Base-by-base conservation (phyloP, 2,797 vertebrate genomes). In the Cossypha heuglini region DNA sequence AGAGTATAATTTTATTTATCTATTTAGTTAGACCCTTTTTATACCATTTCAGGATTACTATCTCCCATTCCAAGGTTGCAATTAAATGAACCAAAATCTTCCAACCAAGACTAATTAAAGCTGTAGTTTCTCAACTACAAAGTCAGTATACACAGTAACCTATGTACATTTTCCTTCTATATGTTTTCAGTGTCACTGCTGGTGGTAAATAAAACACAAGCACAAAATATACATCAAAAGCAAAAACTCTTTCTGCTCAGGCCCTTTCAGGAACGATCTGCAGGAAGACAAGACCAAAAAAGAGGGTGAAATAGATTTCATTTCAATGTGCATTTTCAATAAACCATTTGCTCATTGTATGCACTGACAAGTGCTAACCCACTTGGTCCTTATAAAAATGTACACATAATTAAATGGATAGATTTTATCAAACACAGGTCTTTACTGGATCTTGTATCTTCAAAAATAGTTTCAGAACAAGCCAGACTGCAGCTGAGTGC, bases 31-130 rank as follows among this genome's bases (percentile, higher is more conserved):
- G 42, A 78, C 64, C 4, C 16, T 74, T 68, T 55, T 87, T 11
- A 45, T 33, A 71, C 18, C 1, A 1, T 40, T 78, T 72, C 52
- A 85, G 22, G 35, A 54, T 80, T 86, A 55, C 25, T 42, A 18
- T 45, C n/a, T 74, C 52, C 31, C 29, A 43, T 48, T 90, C 38
- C 33, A 77, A 66, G 42, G 19, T 16, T 57, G 35, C 63, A 91
- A 72, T 73, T 87, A 79, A 68, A 69, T 51, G 33, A 89, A 92
- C 57, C 11, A 73, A 61, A 86, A 54, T 33, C 37, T 86, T 67
- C 58, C 58, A 86, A 81, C 10, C 21, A 57, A 80, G 43, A 69
- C 11, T 42, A 84, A 90, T n/a, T 40, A 35, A 75, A 93, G 31
- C 21, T 71, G 61, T 24, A 37, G 40, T 54, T 88, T 79, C 35